Evolutionary conservation across 2,888 invertebrate genomes (phyloP), one percentile per base, ranked within the genome.

Genomic region (Drosophila subsilvestris): DNA sequence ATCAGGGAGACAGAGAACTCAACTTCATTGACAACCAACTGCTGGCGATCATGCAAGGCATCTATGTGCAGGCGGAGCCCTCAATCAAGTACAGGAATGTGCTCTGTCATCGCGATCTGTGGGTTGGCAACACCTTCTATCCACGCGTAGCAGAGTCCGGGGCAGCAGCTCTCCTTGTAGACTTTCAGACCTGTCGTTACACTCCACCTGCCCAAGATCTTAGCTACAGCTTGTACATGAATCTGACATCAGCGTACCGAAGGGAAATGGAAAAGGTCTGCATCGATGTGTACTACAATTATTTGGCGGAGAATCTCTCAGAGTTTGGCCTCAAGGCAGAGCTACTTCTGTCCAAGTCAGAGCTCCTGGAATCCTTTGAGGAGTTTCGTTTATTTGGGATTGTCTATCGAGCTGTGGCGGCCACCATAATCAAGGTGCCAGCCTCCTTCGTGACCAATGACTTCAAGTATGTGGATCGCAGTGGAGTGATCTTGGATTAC

Each of bases 31-130:
- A 71, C 9, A 60, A 70, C 0, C 74, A 89, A 8, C 73, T 92
- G 9, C 42, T 74, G 3, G 37, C 48, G 14, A 79, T 69, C n/a
- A 47, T 90, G 17, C 72, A 81, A 22, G 53, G 57, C 0, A 72
- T 90, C 12, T 91, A 88, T 47, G 75, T 74, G 10, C 90, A 88
- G 76, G 82, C 86, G 0, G 72, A 76, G 12, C 70, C 92, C 17
- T 91, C 93, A 1, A 18, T 76, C 59, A 88, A 79, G 55, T 91
- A 92, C 88, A 78, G 89, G n/a, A 93, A 93, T 68, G 93, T 93
- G 2, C 75, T 94, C 1, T 93, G 93, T 25, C 92, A 92, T 85
- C 89, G 91, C 2, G 92, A 92, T 77, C 76, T 89, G 8, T 92
- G 92, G 92, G 78, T 87, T 45, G 91, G 90, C 25, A 92, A 92